phyloP scores from a whole-genome alignment of 2,888 invertebrate species.

The Nudaria mundana region DNA sequence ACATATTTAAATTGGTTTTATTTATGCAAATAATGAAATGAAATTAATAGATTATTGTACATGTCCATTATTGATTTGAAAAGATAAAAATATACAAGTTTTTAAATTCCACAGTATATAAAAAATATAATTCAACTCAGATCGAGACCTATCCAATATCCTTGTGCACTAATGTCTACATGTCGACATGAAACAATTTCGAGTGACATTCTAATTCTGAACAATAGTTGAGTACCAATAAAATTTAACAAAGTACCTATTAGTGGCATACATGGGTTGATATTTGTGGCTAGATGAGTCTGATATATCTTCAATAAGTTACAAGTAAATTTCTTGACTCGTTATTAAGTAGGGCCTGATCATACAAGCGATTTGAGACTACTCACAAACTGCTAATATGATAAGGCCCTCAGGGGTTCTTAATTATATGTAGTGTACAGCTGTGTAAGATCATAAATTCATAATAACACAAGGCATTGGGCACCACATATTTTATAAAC shows the following conservation, averaged over 20 bases:
- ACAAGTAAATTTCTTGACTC: conserved; percentile 67
- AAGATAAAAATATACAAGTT: conserved; percentile 78
- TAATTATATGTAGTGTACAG: conserved; percentile 39
- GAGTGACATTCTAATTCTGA: conserved; percentile 77
- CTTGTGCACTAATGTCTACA: conserved; percentile 77
- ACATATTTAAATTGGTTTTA: conserved; percentile 79
- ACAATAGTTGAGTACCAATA: conserved; percentile 80
- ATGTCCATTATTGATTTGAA: conserved; percentile 78
- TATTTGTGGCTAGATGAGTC: conserved; percentile 73
- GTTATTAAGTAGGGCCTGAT: too few relatives aligned
- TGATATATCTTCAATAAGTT: conserved; percentile 76
- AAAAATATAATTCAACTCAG: conserved; percentile 80
- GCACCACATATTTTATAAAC: conserved; percentile 31
- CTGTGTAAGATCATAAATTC: conserved; percentile 28
- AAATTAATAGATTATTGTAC: conserved; percentile 77
- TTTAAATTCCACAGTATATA: conserved; percentile 77
- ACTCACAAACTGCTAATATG: too few relatives aligned
- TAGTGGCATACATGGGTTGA: conserved; percentile 73
- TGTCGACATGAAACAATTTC: conserved; percentile 70
- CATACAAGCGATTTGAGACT: too few relatives aligned
- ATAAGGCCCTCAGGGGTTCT: too few relatives aligned
- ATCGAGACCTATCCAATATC: conserved; percentile 79
- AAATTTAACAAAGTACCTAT: conserved; percentile 77
- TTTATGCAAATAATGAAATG: conserved; percentile 76
- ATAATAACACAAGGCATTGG: conserved; percentile 38